These are phyloP conservation scores for Enteromius treurensis DNA, from an alignment of 2,797 vertebrate species.

Conservation along the genomic window DNA sequence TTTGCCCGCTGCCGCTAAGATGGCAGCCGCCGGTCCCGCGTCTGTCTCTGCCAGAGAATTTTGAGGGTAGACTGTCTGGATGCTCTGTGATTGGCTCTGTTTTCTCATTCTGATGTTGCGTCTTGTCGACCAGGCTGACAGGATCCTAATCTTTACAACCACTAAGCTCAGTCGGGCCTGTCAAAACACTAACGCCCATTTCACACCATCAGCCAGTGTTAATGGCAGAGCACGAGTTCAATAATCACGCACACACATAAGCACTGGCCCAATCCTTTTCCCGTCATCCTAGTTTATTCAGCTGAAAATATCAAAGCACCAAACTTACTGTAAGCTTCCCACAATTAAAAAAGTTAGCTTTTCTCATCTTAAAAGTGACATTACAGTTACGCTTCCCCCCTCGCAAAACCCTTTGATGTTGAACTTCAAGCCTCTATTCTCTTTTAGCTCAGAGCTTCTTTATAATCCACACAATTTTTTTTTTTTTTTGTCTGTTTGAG, in stretches of 20 bases:
- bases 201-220: slow-evolving; percentile 44
- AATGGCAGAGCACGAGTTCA: slow-evolving; percentile 21
- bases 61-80: slow-evolving; percentile 13
- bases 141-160: slow-evolving; percentile 50
- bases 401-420: slow-evolving; percentile 70
- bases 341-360: slow-evolving; percentile 74
- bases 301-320: slow-evolving; percentile 47
- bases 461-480: slow-evolving; percentile 53
- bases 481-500: background rate
- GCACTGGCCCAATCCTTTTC: slow-evolving; percentile 1
- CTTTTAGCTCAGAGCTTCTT: slow-evolving; percentile 66
- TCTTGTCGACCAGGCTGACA: slow-evolving; percentile 37
- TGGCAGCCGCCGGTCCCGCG: background rate
- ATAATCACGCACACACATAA: slow-evolving; percentile 60
- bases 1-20: slow-evolving; percentile 20
- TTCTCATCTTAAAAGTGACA: slow-evolving; percentile 66
- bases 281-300: slow-evolving; percentile 55
- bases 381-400: slow-evolving; percentile 56
- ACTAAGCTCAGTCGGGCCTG: slow-evolving; percentile 42
- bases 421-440: slow-evolving; percentile 61
- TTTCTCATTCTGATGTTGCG: slow-evolving; percentile 35
- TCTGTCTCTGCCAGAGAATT: background rate
- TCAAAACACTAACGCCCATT: slow-evolving; percentile 49
- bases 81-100: background rate
- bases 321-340: slow-evolving; percentile 56